A percentile compares a stretch with the other conserved stretches of the same genome.
Evolutionary conservation across 2,888 invertebrate genomes (phyloP).

Genomic region (Blera fallax): DNA sequence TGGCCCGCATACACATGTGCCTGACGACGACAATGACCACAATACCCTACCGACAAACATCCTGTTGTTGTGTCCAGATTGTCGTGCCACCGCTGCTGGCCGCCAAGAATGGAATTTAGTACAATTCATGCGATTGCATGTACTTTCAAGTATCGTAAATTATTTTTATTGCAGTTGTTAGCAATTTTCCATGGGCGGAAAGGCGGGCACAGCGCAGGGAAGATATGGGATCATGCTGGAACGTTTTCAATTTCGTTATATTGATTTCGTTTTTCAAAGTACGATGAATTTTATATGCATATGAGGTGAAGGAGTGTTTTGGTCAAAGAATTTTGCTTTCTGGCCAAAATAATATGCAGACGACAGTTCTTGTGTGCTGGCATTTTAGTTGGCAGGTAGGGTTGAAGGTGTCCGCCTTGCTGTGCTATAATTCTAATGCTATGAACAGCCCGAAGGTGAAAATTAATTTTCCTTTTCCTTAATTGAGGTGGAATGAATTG

Average conservation of each 20-base stretch:
- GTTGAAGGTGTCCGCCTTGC: conserved; percentile 14
- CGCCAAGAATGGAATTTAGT: conserved; percentile 11
- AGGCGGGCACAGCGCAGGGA: background rate
- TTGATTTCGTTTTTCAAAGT: conserved; percentile 41
- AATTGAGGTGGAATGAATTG: conserved; percentile 61
- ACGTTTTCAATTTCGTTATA: conserved; percentile 54
- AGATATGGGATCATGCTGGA: conserved; percentile 8
- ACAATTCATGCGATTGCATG: conserved; percentile 39
- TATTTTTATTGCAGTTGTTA: conserved; percentile 61
- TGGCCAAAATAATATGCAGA: conserved; percentile 35
- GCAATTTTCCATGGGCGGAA: conserved; percentile 24
- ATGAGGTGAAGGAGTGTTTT: conserved; percentile 4
- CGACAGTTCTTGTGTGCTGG: conserved; percentile 23
- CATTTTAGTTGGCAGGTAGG: background rate
- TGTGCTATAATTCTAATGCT: conserved; percentile 41
- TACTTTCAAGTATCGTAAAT: conserved; percentile 53
- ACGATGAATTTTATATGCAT: conserved; percentile 21
- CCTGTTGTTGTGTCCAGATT: conserved; percentile 37
- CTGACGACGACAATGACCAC: conserved; percentile 5
- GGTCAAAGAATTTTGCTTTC: conserved; percentile 42
- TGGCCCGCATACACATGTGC: conserved; percentile 16
- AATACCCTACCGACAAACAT: conserved; percentile 30
- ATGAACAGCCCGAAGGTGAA: conserved; percentile 48
- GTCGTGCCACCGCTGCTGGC: conserved; percentile 3
- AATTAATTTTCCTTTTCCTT: conserved; percentile 62